Evolutionary conservation across 2,113 vertebrate genomes (phyloP), one percentile per base, ranked within the genome.

Genomic region (Todiramphus saurophagus): DNA sequence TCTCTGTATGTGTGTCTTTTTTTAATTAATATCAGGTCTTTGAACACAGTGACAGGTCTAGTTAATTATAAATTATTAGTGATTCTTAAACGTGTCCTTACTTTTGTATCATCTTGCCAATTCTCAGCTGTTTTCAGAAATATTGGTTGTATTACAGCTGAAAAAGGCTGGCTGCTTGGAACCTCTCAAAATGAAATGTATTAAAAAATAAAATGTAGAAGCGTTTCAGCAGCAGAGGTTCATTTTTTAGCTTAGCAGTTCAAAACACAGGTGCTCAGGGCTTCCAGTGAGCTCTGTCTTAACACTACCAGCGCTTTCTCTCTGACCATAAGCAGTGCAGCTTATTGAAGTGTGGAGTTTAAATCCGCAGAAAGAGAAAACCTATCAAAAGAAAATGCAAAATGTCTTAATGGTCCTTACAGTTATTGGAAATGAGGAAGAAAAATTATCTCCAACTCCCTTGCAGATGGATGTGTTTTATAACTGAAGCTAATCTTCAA

Each of bases 111-210:
- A 30, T 55, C 39, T 79, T 87, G 51, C 25, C 64, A 90, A 56
- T 78, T 64, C 17, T 59, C 90, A 93, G 55, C 56, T 93, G 62
- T 92, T 89, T 90, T 78, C 66, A 90, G 70, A 85, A 84, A 48
- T 70, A 35, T 48, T 86, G 60, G n/a, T 41, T 53, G 9, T 55
- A 39, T 60, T 76, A 23, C 48, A 75, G 37, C n/a, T 89, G 72
- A 43, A 68, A 81, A 93, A 15, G 18, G 8, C 67, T 78, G 37
- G 11, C 62, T 94, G 56, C 41, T 87, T 78, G 68, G 25, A 88
- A 78, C 41, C 12, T 72, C 59, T 70, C 70, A 48, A 94, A 80
- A 79, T 55, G 13, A 68, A 74, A 75, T 43, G 13, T 27, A 69
- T 86, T 92, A 9, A 16, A 83, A 92, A 93, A 93, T 81, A 58